phyloP scores from a whole-genome alignment of 2,888 invertebrate species.

The Acleris holmiana region DNA sequence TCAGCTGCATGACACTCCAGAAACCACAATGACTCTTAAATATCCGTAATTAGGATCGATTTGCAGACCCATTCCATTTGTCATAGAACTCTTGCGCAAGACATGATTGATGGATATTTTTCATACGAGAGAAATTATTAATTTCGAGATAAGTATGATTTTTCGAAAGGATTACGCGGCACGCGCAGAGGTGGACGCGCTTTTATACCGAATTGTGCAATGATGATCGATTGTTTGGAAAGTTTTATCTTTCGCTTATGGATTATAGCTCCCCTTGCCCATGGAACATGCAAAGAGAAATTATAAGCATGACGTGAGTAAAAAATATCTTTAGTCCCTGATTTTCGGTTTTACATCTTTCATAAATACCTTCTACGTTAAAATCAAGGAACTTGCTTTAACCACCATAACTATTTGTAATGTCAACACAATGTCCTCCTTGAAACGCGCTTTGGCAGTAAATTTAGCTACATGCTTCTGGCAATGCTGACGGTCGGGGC shows the following conservation, averaged over 20 bases:
- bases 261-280: slow-evolving; percentile 19
- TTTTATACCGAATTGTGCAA: slow-evolving; percentile 32
- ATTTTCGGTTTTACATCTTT: background rate
- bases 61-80: slow-evolving; percentile 69
- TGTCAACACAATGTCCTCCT: too few species aligned
- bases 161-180: slow-evolving; percentile 63
- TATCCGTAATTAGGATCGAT: slow-evolving; percentile 79
- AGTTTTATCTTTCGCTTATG: slow-evolving; percentile 49
- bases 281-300: slow-evolving; percentile 17
- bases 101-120: slow-evolving; percentile 71
- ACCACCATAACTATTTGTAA: too few species aligned
- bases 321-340: background rate
- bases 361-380: too few species aligned
- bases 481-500: too few species aligned
- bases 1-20: slow-evolving; percentile 61
- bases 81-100: slow-evolving; percentile 70
- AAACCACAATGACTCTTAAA: slow-evolving; percentile 76
- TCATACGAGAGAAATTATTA: slow-evolving; percentile 51
- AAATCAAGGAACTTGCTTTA: too few species aligned
- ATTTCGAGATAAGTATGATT: slow-evolving; percentile 60
- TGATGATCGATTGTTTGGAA: slow-evolving; percentile 40
- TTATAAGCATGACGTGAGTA: slow-evolving; percentile 3
- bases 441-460: too few species aligned
- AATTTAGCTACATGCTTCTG: too few species aligned
- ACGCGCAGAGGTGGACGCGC: slow-evolving; percentile 25